Evolutionary conservation across 2,797 vertebrate genomes (phyloP), one percentile per base, ranked within the genome.

Genomic region (Sternarchorhynchus goeldii): DNA sequence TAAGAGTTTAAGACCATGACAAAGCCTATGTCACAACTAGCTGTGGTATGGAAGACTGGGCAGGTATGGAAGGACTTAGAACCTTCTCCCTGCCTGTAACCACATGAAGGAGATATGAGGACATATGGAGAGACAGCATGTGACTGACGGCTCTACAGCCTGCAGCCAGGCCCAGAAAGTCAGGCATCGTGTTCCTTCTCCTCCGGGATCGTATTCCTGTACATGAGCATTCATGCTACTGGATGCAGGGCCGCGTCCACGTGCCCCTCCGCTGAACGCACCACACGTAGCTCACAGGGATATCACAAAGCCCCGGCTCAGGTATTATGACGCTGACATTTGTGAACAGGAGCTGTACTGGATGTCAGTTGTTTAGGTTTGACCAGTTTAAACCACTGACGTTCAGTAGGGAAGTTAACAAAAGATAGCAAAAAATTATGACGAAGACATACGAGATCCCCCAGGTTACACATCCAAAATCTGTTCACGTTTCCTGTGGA

Each of bases 131-230:
- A 76, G 65, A 56, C 39, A 57, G 66, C 65, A 75, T 60, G 79
- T 85, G 77, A 81, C 73, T 17, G 70, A 75, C 73, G 60, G 58
- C 55, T 29, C 63, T 64, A 63, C 18, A 21, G n/a, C 36, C 58
- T 17, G 53, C 73, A 65, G 45, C 21, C 29, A 31, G 32, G 63
- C 21, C 75, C 18, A 69, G 71, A 70, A 78, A 70, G 63, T 77
- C 62, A 34, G 59, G 70, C 45, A 8, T 79, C 65, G 39, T 66
- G 76, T 81, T 79, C 69, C 80, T 73, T 25, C 25, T 25, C 0
- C 25, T 25, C 25, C 25, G 1, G 25, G 25, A 25, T 25, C 25
- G 25, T 25, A 25, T 25, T 25, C 25, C 25, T 25, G 25, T 25
- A 6, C 63, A 74, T 12, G 14, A 12, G 45, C 16, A 25, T 55